A percentile compares a stretch with the other conserved stretches of the same genome.
Evolutionary conservation across 2,888 invertebrate genomes (phyloP).

Genomic region (Drosophila prolongata): DNA sequence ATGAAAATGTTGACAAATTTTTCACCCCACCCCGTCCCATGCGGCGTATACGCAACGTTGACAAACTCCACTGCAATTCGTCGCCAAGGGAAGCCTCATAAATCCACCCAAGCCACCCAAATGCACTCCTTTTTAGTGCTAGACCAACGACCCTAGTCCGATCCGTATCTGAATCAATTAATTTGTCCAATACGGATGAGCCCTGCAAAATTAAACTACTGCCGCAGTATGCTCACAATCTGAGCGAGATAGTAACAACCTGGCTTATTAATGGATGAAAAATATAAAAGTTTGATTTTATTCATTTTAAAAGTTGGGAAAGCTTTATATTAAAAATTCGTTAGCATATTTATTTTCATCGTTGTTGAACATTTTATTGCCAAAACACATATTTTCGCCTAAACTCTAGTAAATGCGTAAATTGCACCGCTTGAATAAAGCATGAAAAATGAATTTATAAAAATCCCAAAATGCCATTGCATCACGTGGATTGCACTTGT

Average conservation of each 20-base stretch:
- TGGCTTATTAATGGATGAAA: constrained; percentile 11
- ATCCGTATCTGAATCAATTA: constrained; percentile 42
- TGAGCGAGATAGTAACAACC: neutral
- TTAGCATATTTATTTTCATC: neutral
- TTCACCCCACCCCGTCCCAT: constrained; percentile 36
- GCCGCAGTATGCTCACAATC: constrained; percentile 12
- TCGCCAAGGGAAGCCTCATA: constrained; percentile 28
- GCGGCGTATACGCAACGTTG: constrained; percentile 57
- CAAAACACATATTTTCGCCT: constrained; percentile 7
- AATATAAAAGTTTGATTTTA: neutral
- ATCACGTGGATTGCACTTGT: neutral
- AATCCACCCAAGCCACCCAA: constrained; percentile 20
- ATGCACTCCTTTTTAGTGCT: constrained; percentile 8
- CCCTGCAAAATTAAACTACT: constrained; percentile 14
- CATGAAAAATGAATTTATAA: constrained; percentile 11
- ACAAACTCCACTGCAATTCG: constrained; percentile 59
- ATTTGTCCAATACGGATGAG: constrained; percentile 27
- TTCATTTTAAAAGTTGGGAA: constrained; percentile 1
- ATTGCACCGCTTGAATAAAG: constrained; percentile 14
- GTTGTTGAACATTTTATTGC: constrained; percentile 8
- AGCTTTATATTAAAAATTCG: constrained; percentile 4
- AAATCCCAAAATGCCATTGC: neutral
- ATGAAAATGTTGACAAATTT: constrained; percentile 70
- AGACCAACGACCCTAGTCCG: neutral
- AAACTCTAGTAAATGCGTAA: constrained; percentile 2